Evolutionary conservation across 1,140 invertebrate genomes (phyloP).

Genomic region (Polyergus mexicanus): DNA sequence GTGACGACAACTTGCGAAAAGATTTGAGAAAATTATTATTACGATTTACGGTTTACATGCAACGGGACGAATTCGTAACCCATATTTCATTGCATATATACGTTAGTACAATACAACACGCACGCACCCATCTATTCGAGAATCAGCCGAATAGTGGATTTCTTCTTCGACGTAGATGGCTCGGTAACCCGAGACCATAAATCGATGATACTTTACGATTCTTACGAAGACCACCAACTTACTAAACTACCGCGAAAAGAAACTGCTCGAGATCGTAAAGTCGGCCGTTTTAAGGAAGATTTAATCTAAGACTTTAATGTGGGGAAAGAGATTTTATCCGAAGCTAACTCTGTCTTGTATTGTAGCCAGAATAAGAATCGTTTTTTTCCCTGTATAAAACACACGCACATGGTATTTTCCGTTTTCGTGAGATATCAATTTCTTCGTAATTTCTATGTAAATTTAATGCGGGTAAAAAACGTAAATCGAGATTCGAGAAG

Average conservation of each 20-base stretch:
- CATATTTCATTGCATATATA: conserved; percentile 15
- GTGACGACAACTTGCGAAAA: not conserved
- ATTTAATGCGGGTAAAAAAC: not conserved
- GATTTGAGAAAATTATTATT: conserved; percentile 18
- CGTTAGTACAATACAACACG: not conserved
- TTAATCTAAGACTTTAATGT: conserved; percentile 66
- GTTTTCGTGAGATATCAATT: not conserved
- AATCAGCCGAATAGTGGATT: conserved; percentile 46
- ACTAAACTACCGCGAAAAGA: conserved; percentile 55
- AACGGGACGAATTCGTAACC: not conserved
- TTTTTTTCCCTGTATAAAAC: not conserved
- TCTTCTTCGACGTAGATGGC: conserved; percentile 9
- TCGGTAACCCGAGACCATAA: conserved; percentile 34
- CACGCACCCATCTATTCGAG: conserved; percentile 5
- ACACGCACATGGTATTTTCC: not conserved
- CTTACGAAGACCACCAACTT: conserved; percentile 48
- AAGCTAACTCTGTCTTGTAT: conserved; percentile 24
- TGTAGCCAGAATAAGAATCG: conserved; percentile 53
- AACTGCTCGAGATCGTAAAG: conserved; percentile 67
- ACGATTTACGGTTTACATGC: conserved; percentile 10
- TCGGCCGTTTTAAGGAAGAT: conserved; percentile 69
- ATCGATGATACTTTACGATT: conserved; percentile 64
- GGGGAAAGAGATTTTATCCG: not conserved
- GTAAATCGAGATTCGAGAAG: not conserved
- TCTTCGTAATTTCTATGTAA: conserved; percentile 22